Evolutionary conservation across 2,113 vertebrate genomes (phyloP), one percentile per base, ranked within the genome.

Genomic region (Cavia porcellus): DNA sequence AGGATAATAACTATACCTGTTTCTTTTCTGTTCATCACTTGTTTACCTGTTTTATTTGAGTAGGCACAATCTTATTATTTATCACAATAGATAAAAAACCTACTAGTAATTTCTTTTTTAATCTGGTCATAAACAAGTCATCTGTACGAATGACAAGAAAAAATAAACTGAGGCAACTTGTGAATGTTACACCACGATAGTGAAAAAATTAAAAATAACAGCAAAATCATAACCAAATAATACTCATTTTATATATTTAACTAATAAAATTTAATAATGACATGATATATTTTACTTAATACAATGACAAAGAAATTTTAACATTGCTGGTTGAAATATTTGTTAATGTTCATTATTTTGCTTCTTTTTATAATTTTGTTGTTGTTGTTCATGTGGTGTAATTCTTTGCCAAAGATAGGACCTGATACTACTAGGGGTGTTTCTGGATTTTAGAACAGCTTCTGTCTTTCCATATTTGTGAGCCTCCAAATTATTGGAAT

Each of bases 151-250:
- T 94, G 24, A 86, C 77, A 96, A 74, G 38, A 64, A 77, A 84
- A 55, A 79, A 72, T 57, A 57, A 85, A 38, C 32, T 5, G 42
- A 88, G 19, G 19, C 1, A 15, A 88, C 47, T 75, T 83, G 50
- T 82, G 32, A 92, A 80, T 35, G 32, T 75, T 79, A 42, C 30
- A 3, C 77, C 12, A 28, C 28, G 2, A 55, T 9, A 59, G 38
- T 57, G 50, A 45, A 35, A 87, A 91, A 91, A 97, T 70, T 57
- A 79, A 83, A 82, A 94, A 10, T 28, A 20, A 22, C 64, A 17
- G 28, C 20, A 81, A 92, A 89, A 38, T 45, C 45, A 45, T 45
- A 85, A 70, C 12, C 13, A 90, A 77, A 75, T 90, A 74, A 77
- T 22, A 92, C 38, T 15, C 57, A 47, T 75, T 97, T 81, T 57